These are phyloP conservation scores for Bradysia coprophila DNA, from an alignment of 1,140 invertebrate species.

Conservation along the genomic window DNA sequence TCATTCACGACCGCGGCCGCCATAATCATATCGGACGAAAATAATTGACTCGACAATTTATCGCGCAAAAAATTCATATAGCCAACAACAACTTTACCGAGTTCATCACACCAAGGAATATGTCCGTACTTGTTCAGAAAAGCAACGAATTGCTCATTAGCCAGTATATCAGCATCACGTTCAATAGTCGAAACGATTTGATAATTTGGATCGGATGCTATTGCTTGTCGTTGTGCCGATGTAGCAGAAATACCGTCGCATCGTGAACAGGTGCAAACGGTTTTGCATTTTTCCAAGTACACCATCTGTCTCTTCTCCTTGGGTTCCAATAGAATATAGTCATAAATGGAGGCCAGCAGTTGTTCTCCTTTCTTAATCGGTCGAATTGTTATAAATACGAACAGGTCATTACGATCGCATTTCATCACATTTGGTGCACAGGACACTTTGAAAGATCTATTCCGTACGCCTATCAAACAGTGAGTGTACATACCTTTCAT, in stretches of 20 bases:
- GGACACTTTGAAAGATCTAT: not conserved
- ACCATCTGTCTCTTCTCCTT: not conserved
- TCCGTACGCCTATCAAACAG: not conserved
- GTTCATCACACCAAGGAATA: too few species aligned
- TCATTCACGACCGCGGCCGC: too few species aligned
- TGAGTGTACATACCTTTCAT: not conserved
- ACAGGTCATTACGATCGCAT: not conserved
- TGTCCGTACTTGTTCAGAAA: too few species aligned
- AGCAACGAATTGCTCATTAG: too few species aligned
- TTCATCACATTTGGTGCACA: constrained; percentile 2
- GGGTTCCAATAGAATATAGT: not conserved
- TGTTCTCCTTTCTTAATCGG: constrained; percentile 2
- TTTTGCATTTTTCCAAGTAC: not conserved
- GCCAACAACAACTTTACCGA: too few species aligned
- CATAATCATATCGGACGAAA: too few species aligned
- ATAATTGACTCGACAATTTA: too few species aligned
- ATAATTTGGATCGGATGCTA: not conserved
- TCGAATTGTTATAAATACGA: not conserved
- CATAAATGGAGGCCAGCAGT: not conserved
- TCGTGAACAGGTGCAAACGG: not conserved
- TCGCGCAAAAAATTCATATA: too few species aligned
- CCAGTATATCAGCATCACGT: too few species aligned
- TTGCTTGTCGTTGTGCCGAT: not conserved
- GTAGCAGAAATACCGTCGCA: not conserved
- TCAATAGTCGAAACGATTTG: too few species aligned